These are phyloP conservation scores for Xestia xanthographa DNA, from an alignment of 2,888 invertebrate species.

Conservation along the genomic window DNA sequence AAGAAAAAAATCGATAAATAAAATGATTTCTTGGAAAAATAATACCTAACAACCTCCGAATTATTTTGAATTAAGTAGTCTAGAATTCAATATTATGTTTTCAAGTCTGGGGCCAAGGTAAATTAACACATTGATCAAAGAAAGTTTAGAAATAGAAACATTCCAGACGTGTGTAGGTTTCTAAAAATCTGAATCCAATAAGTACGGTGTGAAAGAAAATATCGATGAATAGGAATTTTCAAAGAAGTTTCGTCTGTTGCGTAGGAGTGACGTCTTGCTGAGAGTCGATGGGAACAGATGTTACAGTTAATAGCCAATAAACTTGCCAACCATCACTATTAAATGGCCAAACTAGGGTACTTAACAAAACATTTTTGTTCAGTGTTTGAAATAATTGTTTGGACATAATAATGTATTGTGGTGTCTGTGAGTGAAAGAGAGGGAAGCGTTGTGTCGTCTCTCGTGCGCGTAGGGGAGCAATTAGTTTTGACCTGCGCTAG, in stretches of 20 bases:
- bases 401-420: constrained; percentile 19
- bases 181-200: neutral
- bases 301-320: constrained; percentile 47
- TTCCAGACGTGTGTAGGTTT: neutral
- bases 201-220: constrained; percentile 3
- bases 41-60: neutral
- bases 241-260: constrained; percentile 20
- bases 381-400: constrained; percentile 8
- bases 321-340: constrained; percentile 43
- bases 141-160: neutral
- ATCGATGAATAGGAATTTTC: neutral
- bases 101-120: neutral
- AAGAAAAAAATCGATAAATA: neutral
- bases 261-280: constrained; percentile 23
- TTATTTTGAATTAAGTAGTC: neutral
- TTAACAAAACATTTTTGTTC: constrained; percentile 34
- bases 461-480: no score
- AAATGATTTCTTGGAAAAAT: neutral
- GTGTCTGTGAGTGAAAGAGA: no score
- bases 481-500: no score
- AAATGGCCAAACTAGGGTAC: constrained; percentile 26
- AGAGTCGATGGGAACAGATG: constrained; percentile 53
- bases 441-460: no score
- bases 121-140: neutral
- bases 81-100: neutral